phyloP scores from a whole-genome alignment of 2,113 vertebrate species.

The Cynocephalus volans region DNA sequence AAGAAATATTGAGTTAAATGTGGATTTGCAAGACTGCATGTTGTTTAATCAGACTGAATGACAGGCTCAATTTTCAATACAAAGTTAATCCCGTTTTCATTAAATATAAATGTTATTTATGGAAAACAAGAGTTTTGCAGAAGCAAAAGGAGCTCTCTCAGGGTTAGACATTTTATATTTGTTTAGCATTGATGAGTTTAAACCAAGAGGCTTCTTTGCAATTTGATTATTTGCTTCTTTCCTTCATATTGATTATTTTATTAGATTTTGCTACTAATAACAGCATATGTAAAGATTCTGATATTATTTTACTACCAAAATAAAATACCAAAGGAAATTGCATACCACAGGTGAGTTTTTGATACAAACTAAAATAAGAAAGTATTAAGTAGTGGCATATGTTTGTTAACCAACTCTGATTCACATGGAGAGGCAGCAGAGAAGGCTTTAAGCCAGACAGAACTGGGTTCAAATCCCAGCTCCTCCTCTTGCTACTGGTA shows the following conservation, averaged over 20 bases:
- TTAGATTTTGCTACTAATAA: constrained; percentile 74
- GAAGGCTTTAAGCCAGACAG: not conserved
- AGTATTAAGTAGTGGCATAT: not conserved
- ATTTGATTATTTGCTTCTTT: constrained; percentile 76
- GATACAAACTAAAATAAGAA: constrained; percentile 48
- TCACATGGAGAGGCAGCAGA: not conserved
- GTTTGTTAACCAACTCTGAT: not conserved
- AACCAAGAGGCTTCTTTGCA: constrained; percentile 68
- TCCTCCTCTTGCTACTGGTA: not conserved
- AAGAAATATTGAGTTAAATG: constrained; percentile 68
- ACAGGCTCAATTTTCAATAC: constrained; percentile 74
- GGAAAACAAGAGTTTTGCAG: constrained; percentile 68
- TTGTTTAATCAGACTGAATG: constrained; percentile 79
- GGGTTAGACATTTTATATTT: constrained; percentile 72
- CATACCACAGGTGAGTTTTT: constrained; percentile 25
- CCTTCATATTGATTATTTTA: constrained; percentile 77
- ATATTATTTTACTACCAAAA: constrained; percentile 68
- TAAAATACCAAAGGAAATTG: constrained; percentile 65
- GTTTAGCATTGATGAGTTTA: constrained; percentile 76
- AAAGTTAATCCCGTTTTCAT: constrained; percentile 79
- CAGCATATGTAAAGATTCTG: constrained; percentile 52
- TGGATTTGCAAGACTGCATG: not conserved
- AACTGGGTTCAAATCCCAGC: not conserved
- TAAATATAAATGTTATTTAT: constrained; percentile 81
- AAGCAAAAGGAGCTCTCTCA: constrained; percentile 59